These are phyloP conservation scores for Apis cerana DNA, from an alignment of 1,140 invertebrate genomes.

Conservation along the genomic window DNA sequence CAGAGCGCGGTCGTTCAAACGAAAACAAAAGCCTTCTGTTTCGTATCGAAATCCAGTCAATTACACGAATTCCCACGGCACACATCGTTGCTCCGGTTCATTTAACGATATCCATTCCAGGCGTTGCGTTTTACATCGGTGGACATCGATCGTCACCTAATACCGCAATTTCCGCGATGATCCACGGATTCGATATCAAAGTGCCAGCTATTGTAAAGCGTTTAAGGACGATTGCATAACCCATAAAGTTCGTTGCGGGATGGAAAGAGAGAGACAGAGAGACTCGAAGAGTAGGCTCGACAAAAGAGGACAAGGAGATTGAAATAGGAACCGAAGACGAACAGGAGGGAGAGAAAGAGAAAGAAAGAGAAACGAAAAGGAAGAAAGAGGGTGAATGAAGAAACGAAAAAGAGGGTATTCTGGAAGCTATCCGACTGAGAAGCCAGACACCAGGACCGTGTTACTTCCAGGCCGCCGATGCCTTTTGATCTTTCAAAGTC, in stretches of 20 bases:
- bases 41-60: not conserved
- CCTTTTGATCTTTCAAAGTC: slow-evolving; percentile 75
- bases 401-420: slow-evolving; percentile 43
- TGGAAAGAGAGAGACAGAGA: not conserved
- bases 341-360: slow-evolving; percentile 28
- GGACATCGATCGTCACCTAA: not conserved
- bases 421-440: slow-evolving; percentile 56
- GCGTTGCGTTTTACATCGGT: not conserved
- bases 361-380: slow-evolving; percentile 4
- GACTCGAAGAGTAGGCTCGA: slow-evolving; percentile 25
- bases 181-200: slow-evolving; percentile 31
- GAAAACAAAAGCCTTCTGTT: not conserved
- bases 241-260: slow-evolving; percentile 18
- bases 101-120: not conserved
- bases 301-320: slow-evolving; percentile 23
- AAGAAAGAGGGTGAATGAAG: slow-evolving; percentile 8
- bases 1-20: not conserved
- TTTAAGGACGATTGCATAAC: slow-evolving; percentile 48
- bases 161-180: slow-evolving; percentile 9
- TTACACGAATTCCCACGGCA: not conserved
- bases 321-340: slow-evolving; percentile 45
- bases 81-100: not conserved
- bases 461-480: slow-evolving; percentile 73
- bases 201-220: not conserved
- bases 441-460: slow-evolving; percentile 65